Base-by-base conservation (phyloP, 2,888 invertebrate species). In the Polydrusus tereticollis region DNA sequence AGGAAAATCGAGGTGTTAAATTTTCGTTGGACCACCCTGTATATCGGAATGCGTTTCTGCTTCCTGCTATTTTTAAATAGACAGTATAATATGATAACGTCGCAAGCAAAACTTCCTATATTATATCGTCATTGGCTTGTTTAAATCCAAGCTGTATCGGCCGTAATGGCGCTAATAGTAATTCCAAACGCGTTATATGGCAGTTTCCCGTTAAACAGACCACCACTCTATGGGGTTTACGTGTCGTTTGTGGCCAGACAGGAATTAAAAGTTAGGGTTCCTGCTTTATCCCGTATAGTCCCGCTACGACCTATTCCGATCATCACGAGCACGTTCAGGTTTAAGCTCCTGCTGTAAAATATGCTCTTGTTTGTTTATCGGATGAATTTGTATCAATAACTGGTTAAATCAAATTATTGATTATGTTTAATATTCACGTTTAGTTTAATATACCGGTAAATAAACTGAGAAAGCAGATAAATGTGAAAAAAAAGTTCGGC, bases 151-250 rank as follows among this genome's bases (percentile, higher is more conserved):
- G 68, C 78, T 76, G 80, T 82, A 83, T 83, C 81, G 82, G 81
- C 82, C 81, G 78, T 84, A 84, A 84, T 83, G 82, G 84, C 78
- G 81, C 82, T 84, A 84, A 84, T 84, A 82, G 83, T 82, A 78
- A 82, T 83, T 83, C 80, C 77, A 80, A 78, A 81, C 72, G 82
- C 83, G 83, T 83, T 84, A 83, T 83, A 83, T 80, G 84, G 83
- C 82, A 81, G 81, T 84, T 83, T 84, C 83, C 83, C 83, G 84
- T 84, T 84, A 83, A 84, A 84, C 83, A 83, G 82, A 82, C 83
- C 80, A 82, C 84, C 83, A 69, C 72, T 65, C 74, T 72, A 65
- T 72, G 68, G 66, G 81, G 82, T 83, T 83, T 84, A 83, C 84
- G 84, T 84, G 84, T 83, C 84, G 81, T 84, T 84, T 84, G 84